Evolutionary conservation across 2,113 vertebrate genomes (phyloP).

Genomic region (Hippoglossus stenolepis): DNA sequence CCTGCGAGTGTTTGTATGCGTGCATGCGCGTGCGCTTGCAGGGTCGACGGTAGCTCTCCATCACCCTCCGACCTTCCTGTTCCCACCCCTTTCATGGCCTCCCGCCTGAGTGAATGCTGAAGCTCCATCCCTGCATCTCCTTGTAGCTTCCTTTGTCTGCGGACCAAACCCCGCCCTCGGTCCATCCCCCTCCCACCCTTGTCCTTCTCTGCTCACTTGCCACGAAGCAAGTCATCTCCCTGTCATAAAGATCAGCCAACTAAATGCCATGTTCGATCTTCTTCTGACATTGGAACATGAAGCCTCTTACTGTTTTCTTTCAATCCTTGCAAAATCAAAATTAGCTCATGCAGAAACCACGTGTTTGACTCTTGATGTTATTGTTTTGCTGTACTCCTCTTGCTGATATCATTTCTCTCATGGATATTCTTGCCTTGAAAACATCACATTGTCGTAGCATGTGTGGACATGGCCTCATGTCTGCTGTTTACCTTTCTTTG

Average conservation of each 20-base stretch:
- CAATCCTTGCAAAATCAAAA: conserved; percentile 34
- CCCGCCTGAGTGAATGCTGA: conserved; percentile 61
- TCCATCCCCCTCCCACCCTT: conserved; percentile 12
- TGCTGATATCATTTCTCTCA: not conserved
- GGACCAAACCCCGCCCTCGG: conserved; percentile 61
- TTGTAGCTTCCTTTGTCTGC: conserved; percentile 74
- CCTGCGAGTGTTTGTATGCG: conserved; percentile 29
- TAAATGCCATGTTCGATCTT: conserved; percentile 35
- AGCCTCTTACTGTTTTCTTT: conserved; percentile 20
- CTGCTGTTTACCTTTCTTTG: too few species aligned
- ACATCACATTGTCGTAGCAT: not conserved
- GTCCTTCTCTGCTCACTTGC: conserved; percentile 29
- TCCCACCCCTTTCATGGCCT: conserved; percentile 67
- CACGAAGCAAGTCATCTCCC: conserved; percentile 51
- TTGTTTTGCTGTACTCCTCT: not conserved
- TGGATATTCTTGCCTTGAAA: conserved; percentile 29
- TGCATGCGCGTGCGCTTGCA: conserved; percentile 30
- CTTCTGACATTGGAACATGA: conserved; percentile 60
- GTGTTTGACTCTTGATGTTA: not conserved
- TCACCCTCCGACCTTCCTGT: conserved; percentile 56
- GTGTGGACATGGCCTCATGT: too few species aligned
- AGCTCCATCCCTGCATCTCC: conserved; percentile 68
- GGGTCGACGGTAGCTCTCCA: conserved; percentile 43
- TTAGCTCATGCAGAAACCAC: not conserved
- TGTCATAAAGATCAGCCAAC: conserved; percentile 50